Percentiles rank a stretch among this genome's conserved stretches.
phyloP scores from a whole-genome alignment of 2,888 invertebrate genomes.

The Drosophila emarginata region DNA sequence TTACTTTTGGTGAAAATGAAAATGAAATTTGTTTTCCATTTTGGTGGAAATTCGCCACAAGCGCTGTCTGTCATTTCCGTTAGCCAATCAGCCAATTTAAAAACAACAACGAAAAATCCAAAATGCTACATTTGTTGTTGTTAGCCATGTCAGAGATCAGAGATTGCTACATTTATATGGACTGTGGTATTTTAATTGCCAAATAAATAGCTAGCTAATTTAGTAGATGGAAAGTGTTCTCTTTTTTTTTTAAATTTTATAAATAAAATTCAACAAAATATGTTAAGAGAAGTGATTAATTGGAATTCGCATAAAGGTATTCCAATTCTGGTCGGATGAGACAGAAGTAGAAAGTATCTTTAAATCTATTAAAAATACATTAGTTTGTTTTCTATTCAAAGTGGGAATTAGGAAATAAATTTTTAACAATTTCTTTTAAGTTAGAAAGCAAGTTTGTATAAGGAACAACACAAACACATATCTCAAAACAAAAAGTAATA shows the following conservation, averaged over 20 bases:
- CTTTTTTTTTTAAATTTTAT: conserved; percentile 8
- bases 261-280: conserved; percentile 12
- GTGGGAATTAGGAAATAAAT: no score
- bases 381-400: no score
- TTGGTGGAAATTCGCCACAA: conserved; percentile 39
- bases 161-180: conserved; percentile 20
- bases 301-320: not conserved
- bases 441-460: no score
- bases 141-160: conserved; percentile 28
- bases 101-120: not conserved
- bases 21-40: conserved; percentile 39
- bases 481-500: no score
- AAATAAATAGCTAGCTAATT: conserved; percentile 53
- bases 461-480: no score
- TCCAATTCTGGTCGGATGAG: not conserved
- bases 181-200: conserved; percentile 64
- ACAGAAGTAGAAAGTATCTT: not conserved
- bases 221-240: conserved; percentile 15
- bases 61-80: conserved; percentile 53
- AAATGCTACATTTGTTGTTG: conserved; percentile 20
- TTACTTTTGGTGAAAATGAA: not conserved
- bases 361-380: not conserved
- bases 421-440: no score
- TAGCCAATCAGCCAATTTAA: conserved; percentile 26
- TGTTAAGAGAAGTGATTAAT: not conserved